These are phyloP conservation scores for Cryptus armator DNA, from an alignment of 2,888 invertebrate genomes.

Conservation along the genomic window DNA sequence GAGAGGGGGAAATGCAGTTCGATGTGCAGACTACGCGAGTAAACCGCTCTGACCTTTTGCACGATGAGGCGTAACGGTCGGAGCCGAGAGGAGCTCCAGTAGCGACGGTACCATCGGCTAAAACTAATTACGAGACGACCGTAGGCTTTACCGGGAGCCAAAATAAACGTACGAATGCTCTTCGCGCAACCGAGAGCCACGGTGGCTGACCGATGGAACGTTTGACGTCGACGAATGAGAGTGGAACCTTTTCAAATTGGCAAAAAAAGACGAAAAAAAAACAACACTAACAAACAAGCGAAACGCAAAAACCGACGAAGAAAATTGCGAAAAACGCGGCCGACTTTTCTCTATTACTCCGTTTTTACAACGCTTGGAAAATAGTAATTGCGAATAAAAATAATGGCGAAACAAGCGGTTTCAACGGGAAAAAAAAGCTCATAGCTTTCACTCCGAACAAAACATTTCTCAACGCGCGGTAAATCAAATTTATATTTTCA, in stretches of 20 bases:
- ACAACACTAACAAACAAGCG: neutral
- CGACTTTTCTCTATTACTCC: neutral
- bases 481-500: too few species aligned
- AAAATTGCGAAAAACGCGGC: conserved; percentile 4
- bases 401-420: neutral
- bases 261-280: neutral
- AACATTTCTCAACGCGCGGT: neutral
- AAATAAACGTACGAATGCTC: conserved; percentile 39
- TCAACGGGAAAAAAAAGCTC: neutral
- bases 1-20: neutral
- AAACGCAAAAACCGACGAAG: conserved; percentile 4
- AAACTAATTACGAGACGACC: conserved; percentile 17
- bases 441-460: neutral
- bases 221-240: conserved; percentile 21
- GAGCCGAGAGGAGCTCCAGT: neutral
- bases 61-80: neutral
- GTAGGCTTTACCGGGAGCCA: conserved; percentile 30
- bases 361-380: conserved; percentile 4
- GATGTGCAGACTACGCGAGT: neutral
- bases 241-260: conserved; percentile 14
- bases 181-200: neutral
- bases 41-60: conserved; percentile 27
- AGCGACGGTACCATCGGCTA: neutral
- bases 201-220: conserved; percentile 28
- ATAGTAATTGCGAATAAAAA: conserved; percentile 4